These are phyloP conservation scores for Papilio xuthus DNA, from an alignment of 1,140 invertebrate genomes.

Conservation along the genomic window DNA sequence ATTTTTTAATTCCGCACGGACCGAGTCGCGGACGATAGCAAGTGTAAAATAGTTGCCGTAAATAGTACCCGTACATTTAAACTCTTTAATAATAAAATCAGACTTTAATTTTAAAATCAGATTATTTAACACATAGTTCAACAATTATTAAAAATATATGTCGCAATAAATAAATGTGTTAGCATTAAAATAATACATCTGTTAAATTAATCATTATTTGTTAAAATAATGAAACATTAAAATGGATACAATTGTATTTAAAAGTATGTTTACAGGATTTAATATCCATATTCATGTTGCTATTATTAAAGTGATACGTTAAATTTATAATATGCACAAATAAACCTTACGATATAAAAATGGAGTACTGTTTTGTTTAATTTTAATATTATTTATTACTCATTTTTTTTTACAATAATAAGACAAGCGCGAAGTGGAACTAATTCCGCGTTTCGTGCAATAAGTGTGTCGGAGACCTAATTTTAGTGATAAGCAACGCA, in stretches of 20 bases:
- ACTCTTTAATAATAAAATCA: too few relatives aligned
- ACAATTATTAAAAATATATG: neutral
- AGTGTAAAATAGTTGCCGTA: too few relatives aligned
- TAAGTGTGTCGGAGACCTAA: too few relatives aligned
- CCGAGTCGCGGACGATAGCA: too few relatives aligned
- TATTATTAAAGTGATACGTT: neutral
- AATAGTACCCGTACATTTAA: too few relatives aligned
- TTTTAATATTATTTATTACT: too few relatives aligned
- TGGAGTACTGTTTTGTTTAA: neutral
- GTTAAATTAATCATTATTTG: neutral
- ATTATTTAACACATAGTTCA: neutral
- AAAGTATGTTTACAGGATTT: neutral
- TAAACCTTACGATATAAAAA: neutral
- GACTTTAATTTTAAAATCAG: too few relatives aligned
- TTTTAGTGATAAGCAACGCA: neutral
- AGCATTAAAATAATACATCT: neutral
- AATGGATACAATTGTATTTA: neutral
- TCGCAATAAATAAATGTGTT: neutral
- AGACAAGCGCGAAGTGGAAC: too few relatives aligned
- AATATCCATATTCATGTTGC: neutral
- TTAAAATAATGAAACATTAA: slow-evolving; percentile 2
- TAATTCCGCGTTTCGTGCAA: too few relatives aligned
- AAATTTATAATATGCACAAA: neutral
- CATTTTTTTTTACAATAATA: too few relatives aligned
- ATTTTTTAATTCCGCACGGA: too few relatives aligned